Evolutionary conservation across 2,888 invertebrate species (phyloP).

Genomic region (Drosophila maculinotata): DNA sequence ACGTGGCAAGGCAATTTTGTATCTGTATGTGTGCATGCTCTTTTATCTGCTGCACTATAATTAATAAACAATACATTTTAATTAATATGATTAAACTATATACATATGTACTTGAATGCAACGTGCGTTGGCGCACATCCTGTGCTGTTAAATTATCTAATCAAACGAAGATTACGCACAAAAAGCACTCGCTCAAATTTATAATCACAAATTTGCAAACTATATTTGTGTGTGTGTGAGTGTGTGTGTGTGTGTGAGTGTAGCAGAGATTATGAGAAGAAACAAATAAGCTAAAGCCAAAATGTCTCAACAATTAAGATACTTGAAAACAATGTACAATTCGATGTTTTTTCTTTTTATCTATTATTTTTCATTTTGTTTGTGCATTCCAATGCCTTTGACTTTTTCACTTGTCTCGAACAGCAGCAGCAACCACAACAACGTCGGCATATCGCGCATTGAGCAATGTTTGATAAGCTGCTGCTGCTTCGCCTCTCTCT

Average conservation of each 20-base stretch:
- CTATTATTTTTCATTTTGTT: conserved; percentile 9
- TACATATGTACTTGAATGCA: conserved; percentile 13
- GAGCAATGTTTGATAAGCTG: conserved; percentile 54
- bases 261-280: conserved; percentile 10
- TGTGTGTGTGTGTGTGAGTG: neutral
- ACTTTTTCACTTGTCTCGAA: conserved; percentile 50
- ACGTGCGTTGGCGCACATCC: conserved; percentile 34
- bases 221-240: neutral
- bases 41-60: conserved; percentile 27
- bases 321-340: conserved; percentile 22
- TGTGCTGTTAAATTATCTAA: conserved; percentile 56
- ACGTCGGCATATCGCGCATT: conserved; percentile 18
- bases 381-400: conserved; percentile 54
- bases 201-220: conserved; percentile 31
- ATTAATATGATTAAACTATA: conserved; percentile 34
- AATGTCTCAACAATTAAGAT: conserved; percentile 28
- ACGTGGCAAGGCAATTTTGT: conserved; percentile 38
- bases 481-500: conserved; percentile 12
- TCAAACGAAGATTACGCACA: conserved; percentile 39
- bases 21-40: conserved; percentile 5
- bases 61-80: conserved; percentile 39
- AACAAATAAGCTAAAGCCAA: conserved; percentile 6
- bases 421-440: conserved; percentile 12
- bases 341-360: conserved; percentile 8
- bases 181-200: conserved; percentile 18